Evolutionary conservation across 2,888 invertebrate species (phyloP), one percentile per base, ranked within the genome.

Genomic region (Drosophila kokeensis): DNA sequence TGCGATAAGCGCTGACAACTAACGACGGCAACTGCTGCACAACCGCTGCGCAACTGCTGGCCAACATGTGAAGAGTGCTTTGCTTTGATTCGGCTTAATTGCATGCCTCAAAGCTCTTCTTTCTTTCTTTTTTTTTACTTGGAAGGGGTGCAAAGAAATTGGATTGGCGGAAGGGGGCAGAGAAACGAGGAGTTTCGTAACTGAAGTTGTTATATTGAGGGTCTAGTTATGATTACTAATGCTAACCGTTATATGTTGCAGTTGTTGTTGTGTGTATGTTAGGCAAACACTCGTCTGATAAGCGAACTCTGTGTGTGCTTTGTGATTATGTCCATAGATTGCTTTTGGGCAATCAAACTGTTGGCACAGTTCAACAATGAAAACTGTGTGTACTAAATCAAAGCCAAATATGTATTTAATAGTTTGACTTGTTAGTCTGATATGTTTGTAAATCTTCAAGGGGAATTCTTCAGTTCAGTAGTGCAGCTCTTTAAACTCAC

Each of bases 11-110:
- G 48, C 50, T 68, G 50, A 57, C 50, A 73, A 57, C 79, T 50
- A 83, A 81, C 85, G 82, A 80, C 64, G 53, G 50, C 55, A 74
- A 62, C 53, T 42, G 64, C 45, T 24, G 45, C 13, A 21, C 69
- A 70, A 66, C 69, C 52, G 57, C 34, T 38, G 10, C 34, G 29
- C 57, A 32, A 55, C 54, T 45, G 45, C 45, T 27, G 45, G 45
- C 30, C 30, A 76, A 49, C 59, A 52, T 64, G 48, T 38, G 50
- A 50, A 67, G 79, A 45, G 63, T 55, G 82, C 64, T 78, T 81
- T 64, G 69, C 38, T 72, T 82, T 87, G 83, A 87, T 82, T 82
- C 82, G 70, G 82, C 69, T 82, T 73, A 52, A 58, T 54, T 36
- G 71, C 60, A 65, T 66, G 57, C 60, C 45, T 45, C 71, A 21